phyloP scores from a whole-genome alignment of 2,113 vertebrate genomes.

The Hemiscyllium ocellatum region DNA sequence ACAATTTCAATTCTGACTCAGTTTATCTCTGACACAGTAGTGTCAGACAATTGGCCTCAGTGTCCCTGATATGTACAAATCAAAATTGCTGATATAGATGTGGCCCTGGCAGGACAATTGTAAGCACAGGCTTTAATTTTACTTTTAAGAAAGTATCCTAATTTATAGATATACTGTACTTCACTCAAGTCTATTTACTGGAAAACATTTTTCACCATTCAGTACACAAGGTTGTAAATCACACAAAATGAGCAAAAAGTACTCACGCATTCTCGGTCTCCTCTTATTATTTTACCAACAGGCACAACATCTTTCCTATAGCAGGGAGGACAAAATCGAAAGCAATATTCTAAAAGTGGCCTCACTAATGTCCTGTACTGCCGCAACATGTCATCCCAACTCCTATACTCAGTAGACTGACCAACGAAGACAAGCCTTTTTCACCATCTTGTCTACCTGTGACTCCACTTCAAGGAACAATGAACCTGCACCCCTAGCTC shows the following conservation, averaged over 20 bases:
- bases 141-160: background rate
- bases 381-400: too few species aligned
- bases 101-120: background rate
- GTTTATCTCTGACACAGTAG: background rate
- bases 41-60: background rate
- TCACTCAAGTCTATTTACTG: background rate
- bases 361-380: too few species aligned
- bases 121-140: background rate
- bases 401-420: too few species aligned
- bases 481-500: too few species aligned
- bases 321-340: too few species aligned
- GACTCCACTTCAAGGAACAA: too few species aligned
- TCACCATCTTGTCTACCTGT: too few species aligned
- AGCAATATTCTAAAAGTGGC: too few species aligned
- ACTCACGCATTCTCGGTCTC: background rate
- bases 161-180: background rate
- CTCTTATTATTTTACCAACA: background rate
- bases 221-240: background rate
- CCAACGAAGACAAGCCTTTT: too few species aligned
- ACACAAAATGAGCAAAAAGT: background rate
- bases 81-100: background rate
- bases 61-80: background rate
- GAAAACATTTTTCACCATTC: background rate
- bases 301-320: too few species aligned
- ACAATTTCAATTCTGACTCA: background rate